These are phyloP conservation scores for Acanthisitta chloris DNA, from an alignment of 2,113 vertebrate genomes.

Conservation along the genomic window DNA sequence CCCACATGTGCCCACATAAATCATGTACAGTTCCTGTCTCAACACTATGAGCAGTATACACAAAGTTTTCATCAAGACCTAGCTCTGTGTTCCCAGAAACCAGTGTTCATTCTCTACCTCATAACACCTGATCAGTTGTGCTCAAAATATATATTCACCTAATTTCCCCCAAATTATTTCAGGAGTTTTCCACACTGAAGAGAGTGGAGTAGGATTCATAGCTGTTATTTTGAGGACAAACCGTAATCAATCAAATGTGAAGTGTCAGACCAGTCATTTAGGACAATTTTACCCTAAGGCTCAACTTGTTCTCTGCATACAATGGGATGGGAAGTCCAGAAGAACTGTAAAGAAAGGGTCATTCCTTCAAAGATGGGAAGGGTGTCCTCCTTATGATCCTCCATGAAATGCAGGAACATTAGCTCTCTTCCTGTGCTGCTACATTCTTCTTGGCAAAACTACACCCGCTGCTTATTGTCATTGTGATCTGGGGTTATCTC, in stretches of 20 bases:
- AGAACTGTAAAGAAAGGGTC: background rate
- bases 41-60: background rate
- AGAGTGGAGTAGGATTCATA: background rate
- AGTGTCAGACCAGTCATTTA: background rate
- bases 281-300: constrained; percentile 12
- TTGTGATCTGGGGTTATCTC: background rate
- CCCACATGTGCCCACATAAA: background rate
- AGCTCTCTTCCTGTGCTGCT: background rate
- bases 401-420: background rate
- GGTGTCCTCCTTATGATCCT: background rate
- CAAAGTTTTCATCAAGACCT: background rate
- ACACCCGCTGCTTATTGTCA: background rate
- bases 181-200: background rate
- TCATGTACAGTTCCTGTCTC: background rate
- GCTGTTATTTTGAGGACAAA: constrained; percentile 10
- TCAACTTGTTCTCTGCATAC: constrained; percentile 2
- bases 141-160: background rate
- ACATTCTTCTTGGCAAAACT: background rate
- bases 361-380: background rate
- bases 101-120: background rate
- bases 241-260: background rate
- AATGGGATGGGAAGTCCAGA: background rate
- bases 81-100: background rate
- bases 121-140: background rate
- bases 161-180: background rate